phyloP scores from a whole-genome alignment of 2,113 vertebrate genomes.

The Platysternon megacephalum region DNA sequence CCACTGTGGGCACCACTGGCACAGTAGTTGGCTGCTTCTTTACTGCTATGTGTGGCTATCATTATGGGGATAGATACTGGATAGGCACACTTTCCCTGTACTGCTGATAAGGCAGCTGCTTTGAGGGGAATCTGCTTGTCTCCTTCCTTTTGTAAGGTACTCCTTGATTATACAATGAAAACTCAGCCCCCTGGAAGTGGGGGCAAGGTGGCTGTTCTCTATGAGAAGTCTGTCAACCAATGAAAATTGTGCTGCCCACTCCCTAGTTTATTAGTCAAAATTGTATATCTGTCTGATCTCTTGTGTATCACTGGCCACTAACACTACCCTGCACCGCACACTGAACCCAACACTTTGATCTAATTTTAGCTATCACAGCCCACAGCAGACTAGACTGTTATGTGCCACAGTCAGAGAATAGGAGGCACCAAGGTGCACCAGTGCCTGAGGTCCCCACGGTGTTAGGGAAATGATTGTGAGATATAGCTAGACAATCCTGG shows the following conservation, averaged over 20 bases:
- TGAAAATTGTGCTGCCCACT: neutral
- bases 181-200: neutral
- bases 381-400: neutral
- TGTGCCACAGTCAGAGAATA: neutral
- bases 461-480: neutral
- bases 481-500: neutral
- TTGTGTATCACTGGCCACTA: neutral
- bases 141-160: neutral
- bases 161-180: neutral
- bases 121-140: neutral
- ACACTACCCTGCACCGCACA: neutral
- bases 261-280: neutral
- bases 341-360: neutral
- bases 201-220: neutral
- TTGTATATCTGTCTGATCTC: neutral
- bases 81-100: neutral
- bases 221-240: neutral
- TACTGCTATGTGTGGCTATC: neutral
- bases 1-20: neutral
- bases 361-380: too few species aligned
- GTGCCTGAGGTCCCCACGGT: neutral
- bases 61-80: neutral
- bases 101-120: neutral
- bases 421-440: neutral
- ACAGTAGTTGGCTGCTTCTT: neutral